Evolutionary conservation across 2,888 invertebrate species (phyloP), one percentile per base, ranked within the genome.

Genomic region (Platycheirus albimanus): DNA sequence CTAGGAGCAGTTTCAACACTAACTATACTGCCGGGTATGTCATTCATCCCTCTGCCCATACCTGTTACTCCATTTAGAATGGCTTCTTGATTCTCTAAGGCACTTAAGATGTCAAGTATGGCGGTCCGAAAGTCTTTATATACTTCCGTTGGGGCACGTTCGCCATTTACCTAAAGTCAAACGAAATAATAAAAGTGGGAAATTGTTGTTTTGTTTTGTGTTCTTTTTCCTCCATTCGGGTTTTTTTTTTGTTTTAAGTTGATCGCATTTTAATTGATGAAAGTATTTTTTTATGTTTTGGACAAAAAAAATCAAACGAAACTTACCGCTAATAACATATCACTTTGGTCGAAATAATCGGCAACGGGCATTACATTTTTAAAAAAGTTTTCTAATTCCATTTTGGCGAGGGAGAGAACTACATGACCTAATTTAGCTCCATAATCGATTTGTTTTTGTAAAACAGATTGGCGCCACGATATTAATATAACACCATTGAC

Each of bases 341-440:
- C 95, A 88, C 95, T 95, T 90, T 97, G 96, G 89, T 97, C 97
- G 89, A 96, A 97, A 91, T 96, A 97, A 89, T 97, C 97, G 0
- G 96, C 96, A 19, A 97, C 97, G 0, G 97, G 96, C 94, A 96
- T 95, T 58, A 97, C 97, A 91, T 95, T 95, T 88, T 94, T 94
- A 89, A 96, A 96, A 93, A 97, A 97, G 92, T 97, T 97, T 89
- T 93, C 94, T 69, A 97, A 93, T 91, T 97, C 97, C 96, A 97
- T 96, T 89, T 94, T 92, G 72, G 97, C 97, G 86, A 97, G 92
- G 81, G 95, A 95, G 86, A 97, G 94, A 86, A 95, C 94, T 85
- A 91, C 91, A 91, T 97, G 96, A 43, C 97, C 97, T 84, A 97
- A 93, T 89, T 96, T 94, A 85, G 96, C 96, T 77, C 97, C 97